Evolutionary conservation across 1,140 invertebrate species (phyloP).

Genomic region (Ectropis grisescens): DNA sequence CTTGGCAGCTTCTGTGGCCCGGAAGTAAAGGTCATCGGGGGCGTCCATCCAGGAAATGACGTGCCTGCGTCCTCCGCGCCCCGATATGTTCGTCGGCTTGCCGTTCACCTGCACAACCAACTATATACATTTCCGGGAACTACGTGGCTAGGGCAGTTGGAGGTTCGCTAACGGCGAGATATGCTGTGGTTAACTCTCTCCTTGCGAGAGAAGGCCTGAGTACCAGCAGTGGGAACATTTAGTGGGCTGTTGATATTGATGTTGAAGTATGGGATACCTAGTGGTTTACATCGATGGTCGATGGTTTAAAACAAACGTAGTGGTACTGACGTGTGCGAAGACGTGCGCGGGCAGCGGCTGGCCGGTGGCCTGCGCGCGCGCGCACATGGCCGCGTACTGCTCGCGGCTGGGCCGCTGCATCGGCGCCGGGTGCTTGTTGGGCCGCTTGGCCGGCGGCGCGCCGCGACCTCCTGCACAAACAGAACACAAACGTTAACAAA

Average conservation of each 20-base stretch:
- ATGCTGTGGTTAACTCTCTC: no score
- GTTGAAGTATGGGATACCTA: no score
- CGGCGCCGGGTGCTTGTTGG: slow-evolving; percentile 79
- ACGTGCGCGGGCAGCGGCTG: slow-evolving; percentile 75
- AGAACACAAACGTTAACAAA: no score
- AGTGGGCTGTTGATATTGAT: no score
- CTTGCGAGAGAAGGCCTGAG: no score
- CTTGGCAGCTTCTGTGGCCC: slow-evolving; percentile 91
- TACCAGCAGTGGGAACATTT: no score
- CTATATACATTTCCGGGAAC: no score
- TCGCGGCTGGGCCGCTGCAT: slow-evolving; percentile 76
- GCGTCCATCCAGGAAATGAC: slow-evolving; percentile 98
- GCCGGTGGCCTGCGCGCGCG: slow-evolving; percentile 72
- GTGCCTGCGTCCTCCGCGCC: slow-evolving; percentile 81
- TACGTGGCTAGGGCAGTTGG: not conserved
- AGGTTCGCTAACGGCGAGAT: not conserved
- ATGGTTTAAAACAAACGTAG: no score
- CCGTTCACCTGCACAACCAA: slow-evolving; percentile 79
- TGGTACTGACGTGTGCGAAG: slow-evolving; percentile 70
- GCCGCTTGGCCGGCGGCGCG: slow-evolving; percentile 74
- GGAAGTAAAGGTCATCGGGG: slow-evolving; percentile 96
- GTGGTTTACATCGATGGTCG: no score
- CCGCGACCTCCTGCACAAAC: not conserved
- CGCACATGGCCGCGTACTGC: slow-evolving; percentile 77
- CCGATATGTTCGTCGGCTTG: slow-evolving; percentile 80